Evolutionary conservation across 2,888 invertebrate genomes (phyloP), one percentile per base, ranked within the genome.

Genomic region (Vannuccia rotundouncinata): DNA sequence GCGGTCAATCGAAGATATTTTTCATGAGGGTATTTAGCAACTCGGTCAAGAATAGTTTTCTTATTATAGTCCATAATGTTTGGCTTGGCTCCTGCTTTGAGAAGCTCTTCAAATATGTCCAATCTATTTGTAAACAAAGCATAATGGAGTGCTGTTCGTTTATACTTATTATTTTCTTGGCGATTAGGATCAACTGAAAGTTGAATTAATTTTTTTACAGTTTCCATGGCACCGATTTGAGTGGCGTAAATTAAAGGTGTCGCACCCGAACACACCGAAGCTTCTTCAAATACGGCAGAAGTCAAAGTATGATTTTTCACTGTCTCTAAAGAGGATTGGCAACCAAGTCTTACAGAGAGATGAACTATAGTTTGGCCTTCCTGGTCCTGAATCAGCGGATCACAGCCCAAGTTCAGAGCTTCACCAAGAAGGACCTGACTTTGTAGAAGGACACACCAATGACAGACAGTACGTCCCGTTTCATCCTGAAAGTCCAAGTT

Each of bases 401-500:
- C 45, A 27, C 78, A 78, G 13, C 80, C 80, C 2, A 78, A 25
- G 0, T 59, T 78, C 10, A 80, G 45, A 22, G 59, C 59, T 1
- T 28, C 60, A 5, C 29, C 78, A 27, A 80, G 31, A 1, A 80
- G 45, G 22, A 22, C 31, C 5, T 45, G 28, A 45, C 66, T 31
- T 22, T 80, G 80, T 10, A 79, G 31, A 0, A 80, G 66, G 17
- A 80, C 73, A 59, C 60, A 28, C 80, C 80, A 80, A 29, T 80
- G 80, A n/a, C 59, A 29, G 13, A 80, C 29, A 2, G 80, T 95
- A 82, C 96, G 91, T 17, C 95, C 95, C 86, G 94, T 93, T 78
- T 93, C 90, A 86, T 97, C 98, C 87, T 95, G 95, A 22, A 95
- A 91, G 89, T 96, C 95, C 0, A 95, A 92, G 87, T 96, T 92